Conservation (phyloP, 2,113 vertebrate genomes). For the Anthoscopus minutus region DNA sequence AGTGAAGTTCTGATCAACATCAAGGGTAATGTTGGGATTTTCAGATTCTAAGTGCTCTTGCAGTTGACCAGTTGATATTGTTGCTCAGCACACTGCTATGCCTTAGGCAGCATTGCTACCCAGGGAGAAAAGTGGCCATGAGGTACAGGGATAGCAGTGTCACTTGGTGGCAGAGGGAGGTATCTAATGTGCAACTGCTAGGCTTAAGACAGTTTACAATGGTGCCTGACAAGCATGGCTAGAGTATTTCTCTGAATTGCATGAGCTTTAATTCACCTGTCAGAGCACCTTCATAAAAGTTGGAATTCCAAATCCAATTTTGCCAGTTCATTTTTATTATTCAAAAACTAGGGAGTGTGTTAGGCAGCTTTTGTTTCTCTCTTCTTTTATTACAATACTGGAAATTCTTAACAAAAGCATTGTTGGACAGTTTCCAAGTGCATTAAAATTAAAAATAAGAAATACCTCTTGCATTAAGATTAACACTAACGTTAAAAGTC, state of each 20-base stretch:
- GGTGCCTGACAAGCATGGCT: background rate
- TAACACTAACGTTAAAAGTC: background rate
- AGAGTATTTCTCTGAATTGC: background rate
- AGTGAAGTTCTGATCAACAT: background rate
- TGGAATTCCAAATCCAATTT: background rate
- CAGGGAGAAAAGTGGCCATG: background rate
- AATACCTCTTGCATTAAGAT: background rate
- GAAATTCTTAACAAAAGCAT: background rate
- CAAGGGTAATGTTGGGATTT: background rate
- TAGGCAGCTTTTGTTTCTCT: background rate
- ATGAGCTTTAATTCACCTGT: background rate
- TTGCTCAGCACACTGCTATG: background rate
- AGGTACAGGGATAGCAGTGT: background rate
- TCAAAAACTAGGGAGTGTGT: background rate
- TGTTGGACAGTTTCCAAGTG: background rate
- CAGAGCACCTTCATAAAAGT: background rate
- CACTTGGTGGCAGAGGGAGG: background rate
- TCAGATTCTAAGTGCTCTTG: background rate
- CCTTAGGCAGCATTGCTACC: background rate
- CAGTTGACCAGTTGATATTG: background rate
- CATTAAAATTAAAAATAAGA: too few relatives aligned
- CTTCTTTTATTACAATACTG: background rate
- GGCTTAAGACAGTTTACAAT: background rate
- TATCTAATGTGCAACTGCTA: background rate
- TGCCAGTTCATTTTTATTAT: background rate